These are phyloP conservation scores for Epicauta chinensis DNA, from an alignment of 1,140 invertebrate species.

Conservation along the genomic window DNA sequence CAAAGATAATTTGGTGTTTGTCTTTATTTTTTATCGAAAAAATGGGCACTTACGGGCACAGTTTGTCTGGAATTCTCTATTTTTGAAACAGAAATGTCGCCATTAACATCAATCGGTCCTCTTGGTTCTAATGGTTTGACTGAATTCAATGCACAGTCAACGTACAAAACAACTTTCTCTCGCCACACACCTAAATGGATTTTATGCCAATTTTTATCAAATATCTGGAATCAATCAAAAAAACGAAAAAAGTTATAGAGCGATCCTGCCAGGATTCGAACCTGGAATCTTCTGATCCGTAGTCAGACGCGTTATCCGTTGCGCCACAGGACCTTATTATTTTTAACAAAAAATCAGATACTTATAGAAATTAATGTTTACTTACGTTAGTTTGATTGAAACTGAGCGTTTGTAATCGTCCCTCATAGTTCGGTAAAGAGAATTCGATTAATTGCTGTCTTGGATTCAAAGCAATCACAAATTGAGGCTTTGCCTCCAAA, in stretches of 20 bases:
- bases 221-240: conserved; percentile 53
- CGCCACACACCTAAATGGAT: conserved; percentile 66
- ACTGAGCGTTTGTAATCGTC: conserved; percentile 52
- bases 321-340: conserved; percentile 54
- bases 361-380: too few species aligned
- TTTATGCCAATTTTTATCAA: conserved; percentile 74
- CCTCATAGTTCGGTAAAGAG: conserved; percentile 52
- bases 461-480: conserved; percentile 64
- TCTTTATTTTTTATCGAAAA: too few species aligned
- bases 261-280: conserved; percentile 62
- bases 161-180: conserved; percentile 58
- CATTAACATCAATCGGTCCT: conserved; percentile 58
- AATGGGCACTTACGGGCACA: conserved; percentile 62
- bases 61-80: conserved; percentile 49
- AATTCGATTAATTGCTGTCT: conserved; percentile 55
- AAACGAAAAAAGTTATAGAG: conserved; percentile 24
- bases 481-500: conserved; percentile 53
- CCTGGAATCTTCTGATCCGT: conserved; percentile 67
- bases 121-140: conserved; percentile 47
- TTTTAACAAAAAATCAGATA: background rate
- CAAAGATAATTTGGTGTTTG: too few species aligned
- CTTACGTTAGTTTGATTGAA: conserved; percentile 54
- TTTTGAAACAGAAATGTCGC: conserved; percentile 61
- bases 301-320: conserved; percentile 68
- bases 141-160: conserved; percentile 57